Conservation (phyloP, 2,888 invertebrate genomes). For the Ypsolopha sequella region DNA sequence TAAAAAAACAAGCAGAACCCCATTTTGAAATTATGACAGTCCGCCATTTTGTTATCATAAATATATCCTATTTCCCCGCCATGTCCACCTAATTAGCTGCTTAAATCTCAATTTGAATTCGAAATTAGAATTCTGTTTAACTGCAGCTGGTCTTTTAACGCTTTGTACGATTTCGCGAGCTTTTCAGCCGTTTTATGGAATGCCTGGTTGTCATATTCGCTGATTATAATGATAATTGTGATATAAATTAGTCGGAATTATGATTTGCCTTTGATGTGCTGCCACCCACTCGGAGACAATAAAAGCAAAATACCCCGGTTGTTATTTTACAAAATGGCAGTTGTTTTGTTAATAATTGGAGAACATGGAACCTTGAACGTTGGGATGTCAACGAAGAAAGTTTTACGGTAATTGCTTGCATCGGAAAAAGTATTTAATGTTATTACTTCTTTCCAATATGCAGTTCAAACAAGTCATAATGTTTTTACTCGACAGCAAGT, state of each 20-base stretch:
- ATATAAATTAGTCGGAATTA: neutral
- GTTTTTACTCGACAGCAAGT: too few species aligned
- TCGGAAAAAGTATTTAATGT: too few species aligned
- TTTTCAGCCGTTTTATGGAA: neutral
- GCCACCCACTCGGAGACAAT: neutral
- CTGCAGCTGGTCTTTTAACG: neutral
- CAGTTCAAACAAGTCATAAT: too few species aligned
- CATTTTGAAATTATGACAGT: conserved; percentile 3
- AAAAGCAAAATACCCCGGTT: neutral
- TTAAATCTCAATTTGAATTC: conserved; percentile 38
- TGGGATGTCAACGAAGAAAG: too few species aligned
- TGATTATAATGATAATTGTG: neutral
- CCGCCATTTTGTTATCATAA: conserved; percentile 1
- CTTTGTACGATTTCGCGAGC: neutral
- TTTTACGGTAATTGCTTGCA: too few species aligned
- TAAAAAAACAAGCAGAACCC: neutral
- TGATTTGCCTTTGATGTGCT: neutral
- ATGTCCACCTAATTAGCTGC: conserved; percentile 30
- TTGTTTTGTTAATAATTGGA: neutral
- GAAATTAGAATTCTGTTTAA: conserved; percentile 37
- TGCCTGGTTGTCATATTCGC: neutral
- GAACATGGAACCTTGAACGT: too few species aligned
- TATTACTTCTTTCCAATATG: too few species aligned
- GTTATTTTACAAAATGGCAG: neutral
- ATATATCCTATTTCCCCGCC: conserved; percentile 15